A percentile compares a stretch with the other conserved stretches of the same genome.
Evolutionary conservation across 92 coral and sea anemone species (phyloP).

Genomic region (Chrysogorgia sp.): DNA sequence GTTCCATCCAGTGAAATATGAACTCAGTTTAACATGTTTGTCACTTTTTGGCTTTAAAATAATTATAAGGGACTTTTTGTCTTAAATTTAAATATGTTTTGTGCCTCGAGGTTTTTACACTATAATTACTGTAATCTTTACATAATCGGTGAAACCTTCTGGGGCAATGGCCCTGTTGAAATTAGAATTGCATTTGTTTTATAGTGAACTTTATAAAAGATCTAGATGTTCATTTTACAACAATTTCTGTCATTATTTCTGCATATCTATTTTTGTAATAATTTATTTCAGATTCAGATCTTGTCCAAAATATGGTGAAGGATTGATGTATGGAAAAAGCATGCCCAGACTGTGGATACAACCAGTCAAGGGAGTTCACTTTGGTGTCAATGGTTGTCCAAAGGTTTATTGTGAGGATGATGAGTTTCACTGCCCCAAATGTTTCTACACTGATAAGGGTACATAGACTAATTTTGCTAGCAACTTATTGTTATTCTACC

Average conservation of each 20-base stretch:
- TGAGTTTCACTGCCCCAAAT: slow-evolving; percentile 39
- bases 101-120: too few relatives aligned
- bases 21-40: background rate
- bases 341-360: slow-evolving; percentile 37
- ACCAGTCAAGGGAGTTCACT: slow-evolving; percentile 27
- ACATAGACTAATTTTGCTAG: background rate
- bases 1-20: too few relatives aligned
- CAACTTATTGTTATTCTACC: background rate
- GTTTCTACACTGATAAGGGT: slow-evolving; percentile 15
- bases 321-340: slow-evolving; percentile 18
- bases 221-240: too few relatives aligned
- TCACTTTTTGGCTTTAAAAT: background rate
- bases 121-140: too few relatives aligned
- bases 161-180: too few relatives aligned
- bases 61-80: background rate
- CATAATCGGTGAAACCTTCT: too few relatives aligned
- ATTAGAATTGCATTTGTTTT: too few relatives aligned
- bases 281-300: background rate
- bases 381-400: slow-evolving; percentile 16
- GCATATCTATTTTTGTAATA: background rate
- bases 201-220: too few relatives aligned
- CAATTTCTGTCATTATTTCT: background rate
- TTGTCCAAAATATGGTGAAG: slow-evolving; percentile 48
- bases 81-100: too few relatives aligned
- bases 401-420: slow-evolving; percentile 43